phyloP scores from a whole-genome alignment of 2,797 vertebrate species.

The Selene dorsalis region DNA sequence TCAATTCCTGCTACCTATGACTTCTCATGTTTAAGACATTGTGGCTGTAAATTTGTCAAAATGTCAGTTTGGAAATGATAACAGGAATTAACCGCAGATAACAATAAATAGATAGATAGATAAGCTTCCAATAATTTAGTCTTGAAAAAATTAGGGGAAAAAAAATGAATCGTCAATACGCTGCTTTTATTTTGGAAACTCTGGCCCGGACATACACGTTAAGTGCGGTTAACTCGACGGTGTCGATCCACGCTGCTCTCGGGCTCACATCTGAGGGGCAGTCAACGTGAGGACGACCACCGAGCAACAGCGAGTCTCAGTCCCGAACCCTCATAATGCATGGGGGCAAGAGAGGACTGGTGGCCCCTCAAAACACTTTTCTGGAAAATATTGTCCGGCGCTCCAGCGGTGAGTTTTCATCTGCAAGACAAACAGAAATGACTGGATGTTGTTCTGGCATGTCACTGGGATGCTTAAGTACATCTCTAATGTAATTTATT shows the following conservation, averaged over 20 bases:
- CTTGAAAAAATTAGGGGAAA: too few species aligned
- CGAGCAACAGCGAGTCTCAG: slow-evolving; percentile 53
- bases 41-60: background rate
- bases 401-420: slow-evolving; percentile 90
- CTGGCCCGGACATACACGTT: slow-evolving; percentile 6
- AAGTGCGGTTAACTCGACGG: background rate
- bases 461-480: slow-evolving; percentile 15
- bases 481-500: background rate
- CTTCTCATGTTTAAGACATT: background rate
- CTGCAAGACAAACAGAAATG: background rate
- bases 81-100: too few species aligned
- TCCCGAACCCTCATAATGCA: slow-evolving; percentile 89
- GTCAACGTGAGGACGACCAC: slow-evolving; percentile 42
- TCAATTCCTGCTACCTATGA: too few species aligned
- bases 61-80: too few species aligned
- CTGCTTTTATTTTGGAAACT: slow-evolving; percentile 50
- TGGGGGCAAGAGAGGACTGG: slow-evolving; percentile 97
- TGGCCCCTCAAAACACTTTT: slow-evolving; percentile 99
- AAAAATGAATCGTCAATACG: background rate
- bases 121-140: background rate
- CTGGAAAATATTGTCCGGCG: slow-evolving; percentile 98
- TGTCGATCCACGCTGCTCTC: slow-evolving; percentile 6
- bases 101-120: too few species aligned
- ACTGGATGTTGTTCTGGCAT: slow-evolving; percentile 6
- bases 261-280: slow-evolving; percentile 18